These are phyloP conservation scores for Fulmarus glacialis DNA, from an alignment of 2,113 vertebrate species.

Conservation along the genomic window DNA sequence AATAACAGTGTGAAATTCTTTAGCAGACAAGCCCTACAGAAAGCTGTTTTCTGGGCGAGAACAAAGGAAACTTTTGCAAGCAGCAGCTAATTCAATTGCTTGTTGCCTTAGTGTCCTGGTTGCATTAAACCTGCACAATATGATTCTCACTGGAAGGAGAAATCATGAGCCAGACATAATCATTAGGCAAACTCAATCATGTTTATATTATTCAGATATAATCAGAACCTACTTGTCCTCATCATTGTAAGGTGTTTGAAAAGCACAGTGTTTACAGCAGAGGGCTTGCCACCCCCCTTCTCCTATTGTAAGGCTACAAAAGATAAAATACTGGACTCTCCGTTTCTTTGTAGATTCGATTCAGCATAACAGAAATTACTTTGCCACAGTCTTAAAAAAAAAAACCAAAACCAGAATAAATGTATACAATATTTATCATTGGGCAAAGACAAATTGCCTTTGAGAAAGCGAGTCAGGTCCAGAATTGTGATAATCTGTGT, in stretches of 20 bases:
- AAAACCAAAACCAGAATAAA: not conserved
- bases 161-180: slow-evolving; percentile 47
- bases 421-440: not conserved
- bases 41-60: not conserved
- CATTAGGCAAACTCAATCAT: slow-evolving; percentile 64
- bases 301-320: not conserved
- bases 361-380: not conserved
- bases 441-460: not conserved
- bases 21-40: not conserved
- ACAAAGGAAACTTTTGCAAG: slow-evolving; percentile 21
- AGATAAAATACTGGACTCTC: not conserved
- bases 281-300: not conserved
- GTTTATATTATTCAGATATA: slow-evolving; percentile 63
- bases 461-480: slow-evolving; percentile 59
- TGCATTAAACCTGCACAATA: not conserved
- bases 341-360: not conserved
- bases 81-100: not conserved
- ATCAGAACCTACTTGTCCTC: slow-evolving; percentile 40
- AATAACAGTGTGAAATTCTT: not conserved
- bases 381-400: not conserved
- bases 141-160: slow-evolving; percentile 39
- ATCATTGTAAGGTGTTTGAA: slow-evolving; percentile 60
- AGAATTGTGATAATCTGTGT: not conserved
- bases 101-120: not conserved
- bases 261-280: slow-evolving; percentile 25